Conservation (phyloP, 2,888 invertebrate species). For the Galerucella nymphaeae region DNA sequence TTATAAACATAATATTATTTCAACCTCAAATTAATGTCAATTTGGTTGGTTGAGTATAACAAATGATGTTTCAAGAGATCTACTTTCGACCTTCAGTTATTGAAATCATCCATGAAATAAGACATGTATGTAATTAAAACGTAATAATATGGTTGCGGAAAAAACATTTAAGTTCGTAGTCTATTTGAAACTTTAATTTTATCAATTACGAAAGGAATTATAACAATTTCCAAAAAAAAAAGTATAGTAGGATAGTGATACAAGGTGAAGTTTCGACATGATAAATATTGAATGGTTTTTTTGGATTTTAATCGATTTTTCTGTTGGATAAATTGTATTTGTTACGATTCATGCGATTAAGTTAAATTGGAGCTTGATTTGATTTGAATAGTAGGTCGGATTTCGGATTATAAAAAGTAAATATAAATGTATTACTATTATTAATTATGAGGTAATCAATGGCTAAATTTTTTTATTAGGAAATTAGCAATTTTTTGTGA, state of each 20-base stretch:
- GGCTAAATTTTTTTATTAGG: no score
- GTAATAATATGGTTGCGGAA: constrained; percentile 17
- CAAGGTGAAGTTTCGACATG: neutral
- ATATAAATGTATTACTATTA: no score
- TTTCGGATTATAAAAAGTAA: neutral
- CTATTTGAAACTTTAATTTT: neutral
- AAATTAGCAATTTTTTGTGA: no score
- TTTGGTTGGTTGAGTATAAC: constrained; percentile 18
- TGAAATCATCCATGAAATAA: constrained; percentile 16
- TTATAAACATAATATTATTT: constrained; percentile 16
- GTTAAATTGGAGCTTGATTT: neutral
- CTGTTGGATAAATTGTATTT: neutral
- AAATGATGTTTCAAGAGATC: constrained; percentile 26
- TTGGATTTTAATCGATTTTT: neutral
- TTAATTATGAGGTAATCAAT: no score
- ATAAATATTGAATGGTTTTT: neutral
- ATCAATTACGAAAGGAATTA: neutral
- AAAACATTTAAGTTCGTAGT: neutral
- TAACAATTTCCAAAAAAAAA: neutral
- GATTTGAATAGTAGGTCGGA: neutral
- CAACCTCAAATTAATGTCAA: constrained; percentile 26
- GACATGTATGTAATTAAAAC: constrained; percentile 18
- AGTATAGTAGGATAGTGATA: neutral
- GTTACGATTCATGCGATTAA: neutral
- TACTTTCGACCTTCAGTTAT: constrained; percentile 22